Base-by-base conservation (phyloP, 2,888 invertebrate genomes). In the Biston betularia region DNA sequence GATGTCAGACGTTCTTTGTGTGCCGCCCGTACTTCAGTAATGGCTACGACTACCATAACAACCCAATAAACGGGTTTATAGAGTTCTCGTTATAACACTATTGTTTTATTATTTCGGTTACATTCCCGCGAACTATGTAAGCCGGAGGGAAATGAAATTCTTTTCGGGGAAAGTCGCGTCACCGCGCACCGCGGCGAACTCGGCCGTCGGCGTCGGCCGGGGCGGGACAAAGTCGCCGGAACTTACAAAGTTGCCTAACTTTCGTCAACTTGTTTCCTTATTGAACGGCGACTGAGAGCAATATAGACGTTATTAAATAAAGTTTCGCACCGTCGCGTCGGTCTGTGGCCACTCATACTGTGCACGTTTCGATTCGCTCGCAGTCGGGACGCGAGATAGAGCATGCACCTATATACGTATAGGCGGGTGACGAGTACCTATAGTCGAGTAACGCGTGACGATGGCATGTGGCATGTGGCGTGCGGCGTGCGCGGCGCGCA, bases 401-500 rank as follows among this genome's bases (percentile, higher is more conserved):
- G 24, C n/a, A n/a, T n/a, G n/a, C n/a, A n/a, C n/a, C n/a, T n/a
- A n/a, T n/a, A n/a, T 24, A 24, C 24, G 24, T 24, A 3, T 24
- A 3, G 24, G 24, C 24, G 24, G 24, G 24, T 24, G 24, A 24
- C 24, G 24, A 3, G 24, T 24, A 24, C 24, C n/a, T n/a, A n/a
- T n/a, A 3, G 24, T 24, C 24, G 24, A 24, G 24, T 24, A 24
- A 24, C 24, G 24, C 1, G 24, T 24, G 24, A 24, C 24, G 24
- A 3, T 24, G 24, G 48, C 33, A 24, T 42, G 14, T 8, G 6
- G 14, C 10, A n/a, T 7, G 6, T 8, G 35, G n/a, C n/a, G n/a
- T n/a, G n/a, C n/a, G n/a, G n/a, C 14, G 12, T 6, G 12, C 0
- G n/a, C 12, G 50, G 34, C 1, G n/a, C 0, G 50, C 89, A 98